Conservation (phyloP, 2,888 invertebrate species). For the Phoenoteleia sp. region DNA sequence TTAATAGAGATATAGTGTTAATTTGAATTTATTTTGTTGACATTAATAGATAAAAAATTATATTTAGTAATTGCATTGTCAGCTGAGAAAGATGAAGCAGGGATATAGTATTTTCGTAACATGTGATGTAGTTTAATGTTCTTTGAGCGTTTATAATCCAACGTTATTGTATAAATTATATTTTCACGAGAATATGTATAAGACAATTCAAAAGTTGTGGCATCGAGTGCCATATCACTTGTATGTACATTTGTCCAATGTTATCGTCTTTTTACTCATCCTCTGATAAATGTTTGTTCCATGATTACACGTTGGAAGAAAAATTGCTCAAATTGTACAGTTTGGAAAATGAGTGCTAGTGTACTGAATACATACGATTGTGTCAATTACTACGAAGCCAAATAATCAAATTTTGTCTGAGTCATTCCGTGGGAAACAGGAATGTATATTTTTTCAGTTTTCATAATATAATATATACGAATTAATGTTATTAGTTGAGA, state of each 20-base stretch:
- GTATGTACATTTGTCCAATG: conserved; percentile 15
- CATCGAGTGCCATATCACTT: conserved; percentile 30
- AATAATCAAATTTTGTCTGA: conserved; percentile 11
- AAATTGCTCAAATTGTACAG: conserved; percentile 28
- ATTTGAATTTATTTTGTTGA: background rate
- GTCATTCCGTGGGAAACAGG: background rate
- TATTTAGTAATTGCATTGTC: too few species aligned
- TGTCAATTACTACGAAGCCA: conserved; percentile 31
- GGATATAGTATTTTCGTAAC: too few species aligned
- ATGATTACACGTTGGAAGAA: background rate
- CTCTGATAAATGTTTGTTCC: conserved; percentile 36
- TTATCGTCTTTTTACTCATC: conserved; percentile 35
- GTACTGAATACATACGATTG: background rate
- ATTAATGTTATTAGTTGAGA: background rate
- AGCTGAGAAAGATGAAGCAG: too few species aligned
- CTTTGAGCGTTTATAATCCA: too few species aligned
- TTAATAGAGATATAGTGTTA: background rate
- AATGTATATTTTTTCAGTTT: background rate
- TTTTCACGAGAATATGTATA: too few species aligned
- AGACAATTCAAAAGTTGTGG: background rate
- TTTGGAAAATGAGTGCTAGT: background rate
- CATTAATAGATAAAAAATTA: background rate
- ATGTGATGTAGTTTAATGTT: too few species aligned
- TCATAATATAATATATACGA: background rate
- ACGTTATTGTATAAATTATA: too few species aligned